These are phyloP conservation scores for Melangyna quadrimaculata DNA, from an alignment of 2,888 invertebrate species.

Conservation along the genomic window DNA sequence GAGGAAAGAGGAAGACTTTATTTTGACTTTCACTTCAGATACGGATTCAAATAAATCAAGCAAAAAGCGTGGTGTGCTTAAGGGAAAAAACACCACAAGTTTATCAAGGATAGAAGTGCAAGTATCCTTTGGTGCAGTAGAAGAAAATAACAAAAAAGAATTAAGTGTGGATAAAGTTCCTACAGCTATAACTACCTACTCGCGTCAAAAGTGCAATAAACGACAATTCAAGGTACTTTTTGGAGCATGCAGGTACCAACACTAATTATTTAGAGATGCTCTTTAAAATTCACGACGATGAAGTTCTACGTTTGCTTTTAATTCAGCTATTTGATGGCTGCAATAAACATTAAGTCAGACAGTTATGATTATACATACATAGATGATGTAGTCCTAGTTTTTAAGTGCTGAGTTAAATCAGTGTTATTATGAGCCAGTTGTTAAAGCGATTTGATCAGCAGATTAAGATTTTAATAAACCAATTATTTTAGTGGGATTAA, in stretches of 20 bases:
- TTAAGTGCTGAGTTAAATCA: too few relatives aligned
- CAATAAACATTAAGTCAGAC: too few relatives aligned
- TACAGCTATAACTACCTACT: neutral
- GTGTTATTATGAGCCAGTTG: too few relatives aligned
- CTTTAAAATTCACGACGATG: neutral
- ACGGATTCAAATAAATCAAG: constrained; percentile 48
- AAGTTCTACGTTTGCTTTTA: too few relatives aligned
- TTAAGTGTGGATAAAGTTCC: neutral
- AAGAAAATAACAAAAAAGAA: neutral
- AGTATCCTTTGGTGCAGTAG: neutral
- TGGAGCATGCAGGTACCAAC: neutral
- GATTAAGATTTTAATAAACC: too few relatives aligned
- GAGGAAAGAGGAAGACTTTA: neutral
- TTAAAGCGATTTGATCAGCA: too few relatives aligned
- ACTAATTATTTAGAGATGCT: neutral
- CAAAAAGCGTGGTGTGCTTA: neutral
- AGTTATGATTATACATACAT: too few relatives aligned
- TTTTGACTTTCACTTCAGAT: constrained; percentile 30
- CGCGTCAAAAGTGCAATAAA: neutral
- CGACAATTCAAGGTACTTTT: neutral
- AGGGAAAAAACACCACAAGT: neutral
- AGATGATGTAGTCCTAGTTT: too few relatives aligned
- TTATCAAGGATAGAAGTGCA: neutral
- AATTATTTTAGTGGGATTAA: too few relatives aligned
- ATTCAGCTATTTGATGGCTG: neutral